These are phyloP conservation scores for Megaptera novaeangliae DNA, from an alignment of 2,113 vertebrate genomes.

Conservation along the genomic window DNA sequence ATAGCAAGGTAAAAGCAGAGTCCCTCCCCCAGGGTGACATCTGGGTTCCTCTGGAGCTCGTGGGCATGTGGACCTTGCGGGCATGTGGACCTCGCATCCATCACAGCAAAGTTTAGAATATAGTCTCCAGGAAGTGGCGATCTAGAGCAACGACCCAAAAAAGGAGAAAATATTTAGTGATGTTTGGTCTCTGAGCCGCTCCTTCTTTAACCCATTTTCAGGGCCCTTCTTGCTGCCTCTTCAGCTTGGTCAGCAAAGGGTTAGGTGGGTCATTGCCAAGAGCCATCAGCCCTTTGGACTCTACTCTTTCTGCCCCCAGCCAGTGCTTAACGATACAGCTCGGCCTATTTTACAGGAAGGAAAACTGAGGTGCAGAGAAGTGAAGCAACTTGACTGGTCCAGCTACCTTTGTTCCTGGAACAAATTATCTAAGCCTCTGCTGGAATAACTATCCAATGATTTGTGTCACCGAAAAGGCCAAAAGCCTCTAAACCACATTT, in stretches of 20 bases:
- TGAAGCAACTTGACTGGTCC: not conserved
- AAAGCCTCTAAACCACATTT: not conserved
- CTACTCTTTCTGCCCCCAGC: not conserved
- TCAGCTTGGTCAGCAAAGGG: not conserved
- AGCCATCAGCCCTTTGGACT: not conserved
- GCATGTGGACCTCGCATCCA: slow-evolving; percentile 74
- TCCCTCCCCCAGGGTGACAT: slow-evolving; percentile 72
- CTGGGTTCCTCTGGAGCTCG: slow-evolving; percentile 74
- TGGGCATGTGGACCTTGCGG: slow-evolving; percentile 74
- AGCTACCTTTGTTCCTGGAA: not conserved
- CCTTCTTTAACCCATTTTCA: slow-evolving; percentile 72
- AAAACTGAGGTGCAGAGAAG: slow-evolving; percentile 6
- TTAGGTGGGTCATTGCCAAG: not conserved
- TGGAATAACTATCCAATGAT: not conserved
- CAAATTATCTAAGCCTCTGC: not conserved
- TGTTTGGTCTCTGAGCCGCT: slow-evolving; percentile 69
- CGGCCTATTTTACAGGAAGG: not conserved
- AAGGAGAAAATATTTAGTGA: slow-evolving; percentile 85
- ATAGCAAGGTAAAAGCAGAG: slow-evolving; percentile 77
- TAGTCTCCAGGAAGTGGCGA: slow-evolving; percentile 81
- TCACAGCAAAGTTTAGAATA: slow-evolving; percentile 76
- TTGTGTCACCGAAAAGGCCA: not conserved
- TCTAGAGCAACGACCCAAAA: slow-evolving; percentile 82
- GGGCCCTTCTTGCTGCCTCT: not conserved
- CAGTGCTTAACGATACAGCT: not conserved